Evolutionary conservation across 2,888 invertebrate species (phyloP).

Genomic region (Bombylius major): DNA sequence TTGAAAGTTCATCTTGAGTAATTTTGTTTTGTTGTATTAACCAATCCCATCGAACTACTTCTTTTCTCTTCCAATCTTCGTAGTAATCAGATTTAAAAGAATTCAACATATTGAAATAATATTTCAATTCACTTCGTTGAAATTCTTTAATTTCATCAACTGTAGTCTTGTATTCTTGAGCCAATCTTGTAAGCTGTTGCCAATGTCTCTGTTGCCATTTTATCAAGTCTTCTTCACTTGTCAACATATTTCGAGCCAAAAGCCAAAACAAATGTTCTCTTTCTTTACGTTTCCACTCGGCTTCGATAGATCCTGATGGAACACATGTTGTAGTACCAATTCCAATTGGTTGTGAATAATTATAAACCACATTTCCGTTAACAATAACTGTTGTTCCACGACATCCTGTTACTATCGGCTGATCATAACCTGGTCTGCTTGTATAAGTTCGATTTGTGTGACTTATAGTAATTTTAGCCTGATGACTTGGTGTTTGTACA

Average conservation of each 20-base stretch:
- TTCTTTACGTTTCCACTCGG: conserved; percentile 30
- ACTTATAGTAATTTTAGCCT: conserved; percentile 21
- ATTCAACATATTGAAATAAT: conserved; percentile 22
- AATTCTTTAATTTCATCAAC: conserved; percentile 26
- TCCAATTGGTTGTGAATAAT: conserved; percentile 27
- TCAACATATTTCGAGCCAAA: conserved; percentile 18
- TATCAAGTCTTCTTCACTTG: conserved; percentile 20
- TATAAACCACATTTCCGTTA: conserved; percentile 27
- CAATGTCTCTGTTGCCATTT: conserved; percentile 32
- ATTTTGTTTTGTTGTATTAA: conserved; percentile 31
- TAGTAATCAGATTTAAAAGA: conserved; percentile 21
- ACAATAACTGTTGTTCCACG: conserved; percentile 28
- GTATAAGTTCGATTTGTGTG: conserved; percentile 27
- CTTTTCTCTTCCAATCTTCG: conserved; percentile 25
- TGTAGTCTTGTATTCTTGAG: conserved; percentile 23
- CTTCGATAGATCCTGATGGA: conserved; percentile 18
- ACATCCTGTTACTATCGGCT: conserved; percentile 24
- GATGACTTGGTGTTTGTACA: conserved; percentile 15
- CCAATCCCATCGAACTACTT: conserved; percentile 31
- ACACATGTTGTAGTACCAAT: conserved; percentile 20
- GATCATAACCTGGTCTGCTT: conserved; percentile 23
- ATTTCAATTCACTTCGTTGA: conserved; percentile 27
- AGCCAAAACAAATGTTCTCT: conserved; percentile 32
- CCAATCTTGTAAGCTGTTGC: conserved; percentile 26
- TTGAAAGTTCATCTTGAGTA: conserved; percentile 25